Conservation (phyloP, 2,888 invertebrate species). For the Dryocosmus kuriphilus region DNA sequence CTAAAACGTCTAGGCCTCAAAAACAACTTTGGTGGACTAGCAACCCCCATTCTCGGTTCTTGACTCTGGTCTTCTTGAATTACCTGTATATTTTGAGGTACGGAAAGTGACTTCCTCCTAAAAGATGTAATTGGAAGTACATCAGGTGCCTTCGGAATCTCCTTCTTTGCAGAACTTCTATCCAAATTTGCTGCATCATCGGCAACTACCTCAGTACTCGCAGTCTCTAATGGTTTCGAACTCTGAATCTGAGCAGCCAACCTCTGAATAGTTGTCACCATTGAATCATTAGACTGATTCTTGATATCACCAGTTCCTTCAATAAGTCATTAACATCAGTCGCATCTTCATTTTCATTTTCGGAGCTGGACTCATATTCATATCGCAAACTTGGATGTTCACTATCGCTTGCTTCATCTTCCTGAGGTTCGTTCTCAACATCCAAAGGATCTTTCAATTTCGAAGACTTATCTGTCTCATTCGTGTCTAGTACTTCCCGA, state of each 20-base stretch:
- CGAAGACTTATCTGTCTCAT: conserved; percentile 33
- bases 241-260: conserved; percentile 73
- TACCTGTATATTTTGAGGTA: neutral
- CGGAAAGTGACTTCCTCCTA: conserved; percentile 1
- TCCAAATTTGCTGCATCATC: conserved; percentile 39
- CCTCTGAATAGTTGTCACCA: conserved; percentile 74
- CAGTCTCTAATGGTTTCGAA: conserved; percentile 58
- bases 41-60: conserved; percentile 12
- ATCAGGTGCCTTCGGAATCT: conserved; percentile 13
- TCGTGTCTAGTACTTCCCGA: conserved; percentile 25
- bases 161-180: conserved; percentile 45
- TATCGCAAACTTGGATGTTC: conserved; percentile 61
- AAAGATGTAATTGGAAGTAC: neutral
- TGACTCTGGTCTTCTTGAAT: neutral
- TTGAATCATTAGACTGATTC: conserved; percentile 66
- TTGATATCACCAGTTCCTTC: conserved; percentile 67
- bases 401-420: conserved; percentile 63
- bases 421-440: conserved; percentile 48
- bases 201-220: conserved; percentile 8
- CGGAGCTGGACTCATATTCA: conserved; percentile 71
- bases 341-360: conserved; percentile 65
- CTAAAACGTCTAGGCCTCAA: conserved; percentile 78
- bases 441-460: conserved; percentile 65
- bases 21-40: conserved; percentile 67
- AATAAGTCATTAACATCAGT: conserved; percentile 70